phyloP scores from a whole-genome alignment of 2,888 invertebrate species.

The Eulithis prunata region DNA sequence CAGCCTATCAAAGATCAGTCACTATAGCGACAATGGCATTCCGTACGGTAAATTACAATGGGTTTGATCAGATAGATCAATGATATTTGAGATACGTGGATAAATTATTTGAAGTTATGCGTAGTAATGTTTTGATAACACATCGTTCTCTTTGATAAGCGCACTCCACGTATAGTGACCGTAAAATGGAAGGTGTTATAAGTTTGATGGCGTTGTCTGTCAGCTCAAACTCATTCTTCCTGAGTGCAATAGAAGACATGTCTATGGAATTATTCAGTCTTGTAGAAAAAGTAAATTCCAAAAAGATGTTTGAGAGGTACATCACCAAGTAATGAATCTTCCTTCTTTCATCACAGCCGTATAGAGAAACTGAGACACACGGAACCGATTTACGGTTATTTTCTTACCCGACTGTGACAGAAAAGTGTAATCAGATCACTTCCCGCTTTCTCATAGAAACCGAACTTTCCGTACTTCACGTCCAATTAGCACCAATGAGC shows the following conservation, averaged over 20 bases:
- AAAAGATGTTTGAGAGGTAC: background rate
- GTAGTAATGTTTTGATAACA: background rate
- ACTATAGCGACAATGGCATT: background rate
- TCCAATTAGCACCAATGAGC: slow-evolving; percentile 37
- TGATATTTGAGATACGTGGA: background rate
- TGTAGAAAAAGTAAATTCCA: too few relatives aligned
- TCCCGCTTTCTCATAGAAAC: slow-evolving; percentile 38
- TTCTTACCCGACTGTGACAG: slow-evolving; percentile 21
- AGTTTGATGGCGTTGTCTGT: too few relatives aligned
- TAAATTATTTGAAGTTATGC: too few relatives aligned
- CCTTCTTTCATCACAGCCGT: background rate
- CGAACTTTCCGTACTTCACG: slow-evolving; percentile 34
- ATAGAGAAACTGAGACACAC: background rate
- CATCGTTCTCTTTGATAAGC: too few relatives aligned
- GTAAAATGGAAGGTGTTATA: too few relatives aligned
- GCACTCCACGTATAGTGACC: too few relatives aligned
- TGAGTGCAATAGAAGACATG: too few relatives aligned
- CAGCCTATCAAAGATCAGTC: background rate
- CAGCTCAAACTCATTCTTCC: too few relatives aligned
- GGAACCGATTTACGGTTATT: slow-evolving; percentile 12
- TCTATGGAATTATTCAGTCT: too few relatives aligned
- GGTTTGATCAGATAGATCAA: background rate
- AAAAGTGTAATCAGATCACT: slow-evolving; percentile 33
- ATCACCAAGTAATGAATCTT: background rate
- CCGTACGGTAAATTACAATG: background rate